Evolutionary conservation across 2,113 vertebrate species (phyloP).

Genomic region (Notiomystis cincta): DNA sequence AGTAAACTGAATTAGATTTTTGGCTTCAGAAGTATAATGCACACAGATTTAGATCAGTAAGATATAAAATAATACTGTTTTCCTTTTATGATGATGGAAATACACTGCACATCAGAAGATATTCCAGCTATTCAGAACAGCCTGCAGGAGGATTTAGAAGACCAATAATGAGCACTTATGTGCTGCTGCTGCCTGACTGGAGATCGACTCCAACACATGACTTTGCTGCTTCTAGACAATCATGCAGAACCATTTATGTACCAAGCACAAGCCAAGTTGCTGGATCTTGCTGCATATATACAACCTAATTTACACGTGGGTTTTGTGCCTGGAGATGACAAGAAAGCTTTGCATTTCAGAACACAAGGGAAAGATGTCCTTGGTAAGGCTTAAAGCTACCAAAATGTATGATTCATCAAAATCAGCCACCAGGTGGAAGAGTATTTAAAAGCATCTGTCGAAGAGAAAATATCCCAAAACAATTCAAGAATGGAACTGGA

Average conservation of each 20-base stretch:
- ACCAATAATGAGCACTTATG: neutral
- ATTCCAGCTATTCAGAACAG: neutral
- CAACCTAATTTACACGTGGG: neutral
- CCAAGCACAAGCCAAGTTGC: neutral
- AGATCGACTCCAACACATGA: neutral
- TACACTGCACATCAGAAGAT: neutral
- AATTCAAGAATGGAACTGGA: neutral
- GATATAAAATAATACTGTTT: neutral
- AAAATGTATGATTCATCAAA: neutral
- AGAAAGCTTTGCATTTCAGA: neutral
- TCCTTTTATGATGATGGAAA: neutral
- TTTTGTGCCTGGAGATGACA: neutral
- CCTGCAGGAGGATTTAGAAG: neutral
- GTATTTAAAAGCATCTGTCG: neutral
- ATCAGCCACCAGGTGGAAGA: neutral
- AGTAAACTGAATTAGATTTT: neutral
- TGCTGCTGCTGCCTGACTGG: neutral
- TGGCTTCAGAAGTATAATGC: neutral
- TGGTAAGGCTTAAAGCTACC: neutral
- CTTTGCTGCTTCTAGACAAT: neutral
- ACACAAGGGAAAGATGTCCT: neutral
- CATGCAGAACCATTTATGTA: neutral
- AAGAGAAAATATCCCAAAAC: neutral
- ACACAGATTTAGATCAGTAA: neutral
- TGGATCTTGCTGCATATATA: neutral